phyloP scores from a whole-genome alignment of 2,888 invertebrate genomes.

The Drosophila nr. medialis region DNA sequence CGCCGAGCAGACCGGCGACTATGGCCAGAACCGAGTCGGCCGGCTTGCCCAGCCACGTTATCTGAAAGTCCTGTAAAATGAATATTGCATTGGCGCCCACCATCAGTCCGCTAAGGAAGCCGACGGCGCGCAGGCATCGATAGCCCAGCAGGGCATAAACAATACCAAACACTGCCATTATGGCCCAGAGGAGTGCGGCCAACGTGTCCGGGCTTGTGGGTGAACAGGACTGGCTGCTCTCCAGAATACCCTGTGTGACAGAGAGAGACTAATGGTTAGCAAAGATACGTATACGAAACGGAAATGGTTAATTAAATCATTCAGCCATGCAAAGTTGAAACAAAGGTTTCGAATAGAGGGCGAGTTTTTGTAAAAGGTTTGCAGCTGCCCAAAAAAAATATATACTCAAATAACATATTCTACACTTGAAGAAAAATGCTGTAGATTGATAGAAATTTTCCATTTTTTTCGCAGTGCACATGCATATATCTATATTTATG shows the following conservation, averaged over 20 bases:
- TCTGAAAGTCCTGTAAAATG: conserved; percentile 91
- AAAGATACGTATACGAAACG: background rate
- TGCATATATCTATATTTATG: background rate
- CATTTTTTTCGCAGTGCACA: background rate
- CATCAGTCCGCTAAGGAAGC: conserved; percentile 94
- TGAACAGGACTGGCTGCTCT: conserved; percentile 83
- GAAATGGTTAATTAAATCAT: conserved; percentile 23
- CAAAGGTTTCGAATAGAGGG: background rate
- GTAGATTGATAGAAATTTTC: background rate
- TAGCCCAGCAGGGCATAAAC: conserved; percentile 94
- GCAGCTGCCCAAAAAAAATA: background rate
- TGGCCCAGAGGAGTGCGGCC: conserved; percentile 84
- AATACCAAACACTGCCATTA: conserved; percentile 89
- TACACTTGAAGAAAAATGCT: background rate
- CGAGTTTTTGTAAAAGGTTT: background rate
- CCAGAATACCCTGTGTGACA: conserved; percentile 83
- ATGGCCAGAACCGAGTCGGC: conserved; percentile 84
- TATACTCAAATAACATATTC: background rate
- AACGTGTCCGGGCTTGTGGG: conserved; percentile 83
- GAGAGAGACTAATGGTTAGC: background rate
- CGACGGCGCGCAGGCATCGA: conserved; percentile 94
- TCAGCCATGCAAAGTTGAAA: conserved; percentile 16
- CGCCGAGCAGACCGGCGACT: conserved; percentile 84
- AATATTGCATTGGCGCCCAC: conserved; percentile 94
- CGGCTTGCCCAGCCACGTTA: conserved; percentile 89